phyloP scores from a whole-genome alignment of 35 echinoderm and acorn worm species.

The Amphiura filiformis region DNA sequence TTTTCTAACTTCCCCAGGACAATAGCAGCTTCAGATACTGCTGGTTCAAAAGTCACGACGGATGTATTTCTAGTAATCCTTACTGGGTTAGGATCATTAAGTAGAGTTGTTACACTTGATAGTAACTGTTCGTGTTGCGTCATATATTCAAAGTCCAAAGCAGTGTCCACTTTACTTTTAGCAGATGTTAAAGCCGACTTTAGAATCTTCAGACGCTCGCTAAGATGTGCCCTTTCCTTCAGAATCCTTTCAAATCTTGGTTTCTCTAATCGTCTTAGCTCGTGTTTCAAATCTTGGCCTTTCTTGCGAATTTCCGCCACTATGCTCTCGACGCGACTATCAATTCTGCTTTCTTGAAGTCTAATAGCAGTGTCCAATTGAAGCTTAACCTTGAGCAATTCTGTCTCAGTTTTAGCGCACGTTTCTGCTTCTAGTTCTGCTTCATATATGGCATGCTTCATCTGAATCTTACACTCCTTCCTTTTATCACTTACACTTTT shows the following conservation, averaged over 20 bases:
- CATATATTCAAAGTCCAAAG: not conserved
- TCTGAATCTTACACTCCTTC: not conserved
- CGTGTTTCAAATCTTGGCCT: not conserved
- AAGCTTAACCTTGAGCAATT: not conserved
- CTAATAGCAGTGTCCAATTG: not conserved
- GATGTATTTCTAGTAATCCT: not conserved
- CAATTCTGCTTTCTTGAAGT: not conserved
- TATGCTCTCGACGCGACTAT: not conserved
- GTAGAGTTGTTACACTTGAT: not conserved
- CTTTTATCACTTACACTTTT: not conserved
- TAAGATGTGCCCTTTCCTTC: not conserved
- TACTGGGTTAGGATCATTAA: not conserved
- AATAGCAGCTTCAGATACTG: not conserved
- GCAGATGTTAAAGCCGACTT: not conserved
- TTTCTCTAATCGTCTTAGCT: not conserved
- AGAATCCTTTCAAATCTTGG: not conserved
- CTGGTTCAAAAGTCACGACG: not conserved
- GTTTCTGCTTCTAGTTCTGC: not conserved
- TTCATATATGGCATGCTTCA: slow-evolving; percentile 2
- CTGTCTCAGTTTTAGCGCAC: not conserved
- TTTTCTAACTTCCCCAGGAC: not conserved
- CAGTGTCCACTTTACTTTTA: not conserved
- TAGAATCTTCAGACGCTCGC: not conserved
- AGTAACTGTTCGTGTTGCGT: not conserved
- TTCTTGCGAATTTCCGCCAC: not conserved